phyloP scores from a whole-genome alignment of 1,140 invertebrate genomes.

The Drosophila grimshawi region DNA sequence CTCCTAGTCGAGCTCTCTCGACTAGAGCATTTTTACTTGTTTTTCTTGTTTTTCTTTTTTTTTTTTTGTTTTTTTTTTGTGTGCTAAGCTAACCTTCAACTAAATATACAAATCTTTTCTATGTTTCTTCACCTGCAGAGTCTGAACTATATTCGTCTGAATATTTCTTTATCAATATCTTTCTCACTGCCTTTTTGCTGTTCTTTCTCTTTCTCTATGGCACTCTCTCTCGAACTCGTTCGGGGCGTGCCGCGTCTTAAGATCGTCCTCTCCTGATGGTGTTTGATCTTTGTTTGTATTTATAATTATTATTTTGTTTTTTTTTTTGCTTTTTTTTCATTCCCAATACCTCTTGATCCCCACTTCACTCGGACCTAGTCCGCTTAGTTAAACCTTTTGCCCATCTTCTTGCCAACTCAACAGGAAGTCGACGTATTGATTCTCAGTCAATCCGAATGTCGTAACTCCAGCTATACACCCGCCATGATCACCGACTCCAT shows the following conservation, averaged over 20 bases:
- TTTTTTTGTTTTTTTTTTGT: not conserved
- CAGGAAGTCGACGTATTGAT: slow-evolving; percentile 86
- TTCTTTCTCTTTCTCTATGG: slow-evolving; percentile 15
- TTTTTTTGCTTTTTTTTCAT: not conserved
- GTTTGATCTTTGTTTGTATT: not conserved
- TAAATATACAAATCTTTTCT: not conserved
- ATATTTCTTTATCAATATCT: slow-evolving; percentile 4
- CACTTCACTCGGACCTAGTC: not conserved
- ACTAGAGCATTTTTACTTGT: no score
- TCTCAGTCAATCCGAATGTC: slow-evolving; percentile 64
- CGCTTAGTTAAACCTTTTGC: not conserved
- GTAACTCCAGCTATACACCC: slow-evolving; percentile 54
- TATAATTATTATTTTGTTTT: not conserved
- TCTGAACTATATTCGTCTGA: slow-evolving; percentile 6
- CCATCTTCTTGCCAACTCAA: slow-evolving; percentile 65
- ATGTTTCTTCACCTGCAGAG: slow-evolving; percentile 11
- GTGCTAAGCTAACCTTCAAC: not conserved
- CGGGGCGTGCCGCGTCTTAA: slow-evolving; percentile 2
- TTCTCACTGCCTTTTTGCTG: slow-evolving; percentile 28
- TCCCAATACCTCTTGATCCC: not conserved
- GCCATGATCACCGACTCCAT: slow-evolving; percentile 73
- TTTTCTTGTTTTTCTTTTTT: no score
- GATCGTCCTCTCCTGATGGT: not conserved
- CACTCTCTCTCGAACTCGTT: not conserved
- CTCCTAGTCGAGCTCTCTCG: no score